These are phyloP conservation scores for Oostethus manadensis DNA, from an alignment of 2,113 vertebrate genomes.

Conservation along the genomic window DNA sequence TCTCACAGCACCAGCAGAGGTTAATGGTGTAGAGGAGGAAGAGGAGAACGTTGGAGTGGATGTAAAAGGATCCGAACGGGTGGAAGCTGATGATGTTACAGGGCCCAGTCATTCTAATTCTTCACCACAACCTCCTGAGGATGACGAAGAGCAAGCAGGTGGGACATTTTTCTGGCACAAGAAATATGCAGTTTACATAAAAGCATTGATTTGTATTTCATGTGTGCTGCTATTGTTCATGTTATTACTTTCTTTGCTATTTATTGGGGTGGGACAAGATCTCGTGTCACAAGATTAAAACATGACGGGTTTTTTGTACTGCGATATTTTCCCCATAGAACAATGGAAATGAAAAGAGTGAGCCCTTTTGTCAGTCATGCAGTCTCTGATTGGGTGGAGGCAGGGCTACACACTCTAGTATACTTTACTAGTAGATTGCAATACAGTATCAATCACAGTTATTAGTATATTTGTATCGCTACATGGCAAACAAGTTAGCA, in stretches of 20 bases:
- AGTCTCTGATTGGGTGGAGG: no score
- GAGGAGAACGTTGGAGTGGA: slow-evolving; percentile 73
- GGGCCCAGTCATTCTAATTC: slow-evolving; percentile 60
- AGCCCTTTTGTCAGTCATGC: no score
- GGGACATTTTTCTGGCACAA: neutral
- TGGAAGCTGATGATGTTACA: slow-evolving; percentile 42
- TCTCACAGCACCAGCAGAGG: slow-evolving; percentile 77
- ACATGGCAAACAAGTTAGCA: no score
- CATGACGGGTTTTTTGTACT: no score
- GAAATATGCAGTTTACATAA: neutral
- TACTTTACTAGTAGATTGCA: no score
- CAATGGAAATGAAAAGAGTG: no score
- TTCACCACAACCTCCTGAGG: slow-evolving; percentile 57
- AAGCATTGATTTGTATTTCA: neutral
- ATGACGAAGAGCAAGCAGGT: slow-evolving; percentile 96
- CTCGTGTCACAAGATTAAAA: no score
- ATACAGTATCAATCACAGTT: no score
- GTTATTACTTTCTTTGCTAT: neutral
- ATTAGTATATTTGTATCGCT: no score
- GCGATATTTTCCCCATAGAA: no score
- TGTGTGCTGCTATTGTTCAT: neutral
- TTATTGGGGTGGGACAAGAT: no score
- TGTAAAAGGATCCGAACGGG: slow-evolving; percentile 35
- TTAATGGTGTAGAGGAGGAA: slow-evolving; percentile 83
- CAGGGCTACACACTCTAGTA: no score